Evolutionary conservation across 2,113 vertebrate species (phyloP).

Genomic region (Holacanthus passer): DNA sequence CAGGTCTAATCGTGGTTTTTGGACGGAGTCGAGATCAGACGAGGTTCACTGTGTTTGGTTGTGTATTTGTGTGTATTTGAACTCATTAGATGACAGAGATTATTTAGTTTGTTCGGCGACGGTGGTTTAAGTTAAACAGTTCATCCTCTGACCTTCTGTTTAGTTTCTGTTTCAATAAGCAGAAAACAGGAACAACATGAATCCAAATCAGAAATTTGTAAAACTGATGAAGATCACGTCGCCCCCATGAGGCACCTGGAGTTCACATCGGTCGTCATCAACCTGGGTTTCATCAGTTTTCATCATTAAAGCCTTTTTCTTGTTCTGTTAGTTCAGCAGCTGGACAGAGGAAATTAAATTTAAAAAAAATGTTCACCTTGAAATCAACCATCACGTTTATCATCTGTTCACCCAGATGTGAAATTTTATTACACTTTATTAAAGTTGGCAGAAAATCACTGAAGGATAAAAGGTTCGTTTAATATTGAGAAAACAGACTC

Average conservation of each 20-base stretch:
- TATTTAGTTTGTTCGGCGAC: neutral
- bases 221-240: neutral
- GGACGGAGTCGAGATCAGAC: neutral
- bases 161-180: slow-evolving; percentile 48
- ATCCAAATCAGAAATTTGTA: neutral
- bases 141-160: slow-evolving; percentile 29
- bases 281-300: neutral
- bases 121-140: neutral
- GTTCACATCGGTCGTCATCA: neutral
- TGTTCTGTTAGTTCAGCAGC: no score
- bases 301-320: neutral
- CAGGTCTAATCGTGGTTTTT: neutral
- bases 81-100: slow-evolving; percentile 24
- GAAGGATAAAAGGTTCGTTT: no score
- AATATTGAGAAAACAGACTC: no score
- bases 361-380: neutral
- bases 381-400: neutral
- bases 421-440: no score
- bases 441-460: no score
- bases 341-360: no score
- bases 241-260: neutral
- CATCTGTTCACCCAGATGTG: no score
- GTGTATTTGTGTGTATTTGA: neutral
- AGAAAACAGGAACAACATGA: slow-evolving; percentile 6
- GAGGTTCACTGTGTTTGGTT: neutral